Base-by-base conservation (phyloP, 1,140 invertebrate species). In the Mylabris phalerata region DNA sequence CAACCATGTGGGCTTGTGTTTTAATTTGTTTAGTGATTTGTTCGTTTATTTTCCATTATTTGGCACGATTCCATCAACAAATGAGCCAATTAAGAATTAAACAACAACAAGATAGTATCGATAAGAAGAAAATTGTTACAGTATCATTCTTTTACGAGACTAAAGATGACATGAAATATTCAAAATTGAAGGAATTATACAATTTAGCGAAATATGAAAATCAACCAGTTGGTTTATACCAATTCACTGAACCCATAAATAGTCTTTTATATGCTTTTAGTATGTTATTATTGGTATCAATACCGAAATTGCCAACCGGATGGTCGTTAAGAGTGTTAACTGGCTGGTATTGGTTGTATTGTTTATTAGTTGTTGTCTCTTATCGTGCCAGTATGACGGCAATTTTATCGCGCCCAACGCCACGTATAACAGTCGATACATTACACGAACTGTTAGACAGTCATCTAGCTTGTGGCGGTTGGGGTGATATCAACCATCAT, bases 311-410 rank as follows among this genome's bases (percentile, higher is more conserved):
- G 57, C 88, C 89, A 0, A 78, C 77, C 7, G 85, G 84, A 25
- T 91, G 89, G 88, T 84, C 89, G 0, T 73, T 92, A 41, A 76
- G 89, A 39, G 72, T 91, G 10, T 76, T 92, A 9, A 89, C 89
- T 13, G 89, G 89, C 2, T 91, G 87, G 82, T 92, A 90, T 74
- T 92, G 89, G 89, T 68, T 92, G 0, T 93, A 90, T 66, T 88
- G 85, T 65, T 83, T 91, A 50, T 75, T 91, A 4, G 78, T 91
- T 26, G 84, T 85, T 0, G 86, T 89, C 3, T 80, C 84, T 3
- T 93, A 92, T 70, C 73, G 85, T 67, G 88, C 89, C 0, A 90
- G 88, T 59, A 86, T 93, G 81, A 92, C 89, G 0, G 88, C 89
- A 0, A 87, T 87, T 43, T 73, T 92, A 38, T 86, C 89, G 4